Conservation (phyloP, 2,888 invertebrate species). For the Chrysodeixis includens region DNA sequence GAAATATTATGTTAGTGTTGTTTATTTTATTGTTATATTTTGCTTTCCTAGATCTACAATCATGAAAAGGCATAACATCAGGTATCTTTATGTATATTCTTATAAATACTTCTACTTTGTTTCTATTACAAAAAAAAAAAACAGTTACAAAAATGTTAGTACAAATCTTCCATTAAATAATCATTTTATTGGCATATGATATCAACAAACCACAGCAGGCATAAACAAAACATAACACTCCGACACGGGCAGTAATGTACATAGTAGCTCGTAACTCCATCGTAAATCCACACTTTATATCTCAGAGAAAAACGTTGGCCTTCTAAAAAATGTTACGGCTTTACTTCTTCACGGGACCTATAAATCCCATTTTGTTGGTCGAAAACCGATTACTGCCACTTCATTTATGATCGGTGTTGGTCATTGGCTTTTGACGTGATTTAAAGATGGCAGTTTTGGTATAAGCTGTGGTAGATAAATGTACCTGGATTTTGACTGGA, state of each 20-base stretch:
- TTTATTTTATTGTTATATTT: neutral
- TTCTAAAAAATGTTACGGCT: slow-evolving; percentile 63
- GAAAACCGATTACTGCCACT: slow-evolving; percentile 18
- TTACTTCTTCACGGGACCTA: slow-evolving; percentile 61
- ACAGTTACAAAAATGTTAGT: too few species aligned
- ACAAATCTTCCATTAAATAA: neutral
- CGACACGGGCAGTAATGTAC: slow-evolving; percentile 31
- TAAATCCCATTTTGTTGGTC: slow-evolving; percentile 61
- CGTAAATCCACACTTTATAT: slow-evolving; percentile 44
- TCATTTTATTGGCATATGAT: neutral
- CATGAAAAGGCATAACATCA: too few species aligned
- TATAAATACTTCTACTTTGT: too few species aligned
- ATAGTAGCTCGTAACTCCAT: slow-evolving; percentile 32
- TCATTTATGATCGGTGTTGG: slow-evolving; percentile 31
- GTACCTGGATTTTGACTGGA: neutral
- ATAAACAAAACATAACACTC: slow-evolving; percentile 28
- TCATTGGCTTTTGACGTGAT: slow-evolving; percentile 12
- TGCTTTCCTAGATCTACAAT: too few species aligned
- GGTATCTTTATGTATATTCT: neutral
- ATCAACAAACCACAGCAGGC: slow-evolving; percentile 10
- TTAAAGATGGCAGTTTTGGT: neutral
- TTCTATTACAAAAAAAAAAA: too few species aligned
- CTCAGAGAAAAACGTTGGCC: slow-evolving; percentile 31
- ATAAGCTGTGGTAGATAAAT: neutral
- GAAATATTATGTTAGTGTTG: slow-evolving; percentile 23